Conservation (phyloP, 2,888 invertebrate genomes). For the Lycocerus yunnanus region DNA sequence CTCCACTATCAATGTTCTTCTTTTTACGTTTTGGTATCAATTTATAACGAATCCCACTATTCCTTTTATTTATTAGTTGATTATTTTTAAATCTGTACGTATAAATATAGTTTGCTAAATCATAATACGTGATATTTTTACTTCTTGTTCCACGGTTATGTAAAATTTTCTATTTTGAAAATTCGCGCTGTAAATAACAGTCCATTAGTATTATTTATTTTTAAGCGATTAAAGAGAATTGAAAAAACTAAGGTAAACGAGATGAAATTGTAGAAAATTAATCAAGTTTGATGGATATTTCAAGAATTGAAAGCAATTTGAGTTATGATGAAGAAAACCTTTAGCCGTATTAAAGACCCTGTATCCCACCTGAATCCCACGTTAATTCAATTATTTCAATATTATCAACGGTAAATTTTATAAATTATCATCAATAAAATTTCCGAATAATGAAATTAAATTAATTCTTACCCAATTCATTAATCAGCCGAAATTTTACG, state of each 20-base stretch:
- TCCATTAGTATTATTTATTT: background rate
- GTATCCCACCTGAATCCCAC: background rate
- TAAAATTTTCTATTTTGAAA: background rate
- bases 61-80: background rate
- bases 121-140: background rate
- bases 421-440: background rate
- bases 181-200: background rate
- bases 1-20: background rate
- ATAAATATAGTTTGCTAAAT: background rate
- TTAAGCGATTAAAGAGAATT: background rate
- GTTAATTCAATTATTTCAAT: background rate
- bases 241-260: background rate
- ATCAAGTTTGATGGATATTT: background rate
- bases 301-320: background rate
- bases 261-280: background rate
- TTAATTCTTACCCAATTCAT: background rate
- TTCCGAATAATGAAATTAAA: background rate
- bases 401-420: background rate
- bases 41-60: background rate
- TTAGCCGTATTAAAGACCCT: background rate
- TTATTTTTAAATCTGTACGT: background rate
- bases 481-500: background rate
- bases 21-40: background rate
- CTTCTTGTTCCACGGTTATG: background rate
- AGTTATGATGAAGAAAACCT: background rate